Conservation (phyloP, 1,140 invertebrate genomes). For the Caenorhabditis brenneri region DNA sequence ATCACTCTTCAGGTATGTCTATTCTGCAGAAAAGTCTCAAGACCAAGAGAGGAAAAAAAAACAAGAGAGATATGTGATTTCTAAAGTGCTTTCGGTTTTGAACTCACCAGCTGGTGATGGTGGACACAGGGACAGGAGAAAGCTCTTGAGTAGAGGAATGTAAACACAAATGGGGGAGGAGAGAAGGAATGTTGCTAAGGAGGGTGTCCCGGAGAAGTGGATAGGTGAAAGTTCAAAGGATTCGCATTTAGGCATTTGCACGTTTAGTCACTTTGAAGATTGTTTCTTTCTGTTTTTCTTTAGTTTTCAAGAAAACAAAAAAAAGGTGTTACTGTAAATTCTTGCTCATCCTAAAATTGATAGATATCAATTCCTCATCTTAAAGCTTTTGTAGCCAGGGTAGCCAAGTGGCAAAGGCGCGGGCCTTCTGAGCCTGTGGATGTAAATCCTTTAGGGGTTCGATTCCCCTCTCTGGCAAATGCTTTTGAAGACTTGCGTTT, state of each 20-base stretch:
- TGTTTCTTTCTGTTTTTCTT: too few relatives aligned
- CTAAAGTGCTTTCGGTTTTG: slow-evolving; percentile 37
- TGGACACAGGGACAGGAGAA: too few relatives aligned
- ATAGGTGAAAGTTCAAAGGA: neutral
- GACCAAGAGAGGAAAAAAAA: neutral
- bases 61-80: neutral
- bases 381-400: too few relatives aligned
- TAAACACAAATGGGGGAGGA: neutral
- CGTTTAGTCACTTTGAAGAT: too few relatives aligned
- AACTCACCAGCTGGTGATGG: slow-evolving; percentile 4
- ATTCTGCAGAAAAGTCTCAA: neutral
- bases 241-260: too few relatives aligned
- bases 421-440: neutral
- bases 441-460: slow-evolving; percentile 1
- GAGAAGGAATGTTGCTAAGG: neutral
- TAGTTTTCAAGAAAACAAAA: too few relatives aligned
- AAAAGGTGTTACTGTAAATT: too few relatives aligned
- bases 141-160: neutral
- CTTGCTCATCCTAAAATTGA: too few relatives aligned
- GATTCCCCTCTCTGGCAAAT: slow-evolving; percentile 7
- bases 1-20: slow-evolving; percentile 4
- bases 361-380: too few relatives aligned
- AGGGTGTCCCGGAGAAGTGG: neutral
- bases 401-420: too few relatives aligned
- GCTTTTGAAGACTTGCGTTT: too few relatives aligned